Base-by-base conservation (phyloP, 2,888 invertebrate genomes). In the Brachylomia viminalis region DNA sequence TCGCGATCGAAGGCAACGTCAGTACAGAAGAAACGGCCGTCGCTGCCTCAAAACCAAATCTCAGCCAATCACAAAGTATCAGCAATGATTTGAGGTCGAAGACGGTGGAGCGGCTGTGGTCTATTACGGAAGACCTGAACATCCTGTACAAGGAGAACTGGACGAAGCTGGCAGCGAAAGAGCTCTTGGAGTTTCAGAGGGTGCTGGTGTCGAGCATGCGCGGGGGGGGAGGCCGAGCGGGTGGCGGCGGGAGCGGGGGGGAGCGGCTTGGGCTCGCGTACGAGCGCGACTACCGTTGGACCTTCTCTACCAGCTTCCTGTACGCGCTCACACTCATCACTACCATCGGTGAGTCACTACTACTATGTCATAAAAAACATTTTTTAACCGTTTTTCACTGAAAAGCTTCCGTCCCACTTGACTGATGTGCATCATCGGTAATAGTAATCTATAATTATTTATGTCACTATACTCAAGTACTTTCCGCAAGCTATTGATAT, bases 291-390 rank as follows among this genome's bases (percentile, higher is more conserved):
- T 98, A 98, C 92, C 97, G 98, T 88, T 99, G 99, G 99, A 98
- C 98, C 66, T 99, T 99, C 94, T 98, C 99, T 84, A 98, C 98
- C 86, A 98, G 99, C 87, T 98, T 99, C 92, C 97, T 99, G 69
- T 99, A 99, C 93, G 99, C 99, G 45, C 97, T 99, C 88, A 99
- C 99, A 30, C 97, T 99, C 86, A 99, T 99, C 92, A 99, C 99
- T 15, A 99, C 99, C 58, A 99, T 99, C 89, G 99, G 99, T 99
- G 94, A 98, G 98, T 66, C 27, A 17, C 1, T n/a, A 15, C 42
- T 23, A 47, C 30, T 49, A 27, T 13, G 45, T 27, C 45, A 30
- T 65, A 23, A 27, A 4, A 7, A 45, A 45, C 20, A 13, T 27
- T 27, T n/a, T 15, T 15, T n/a, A 42, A 11, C 42, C 11, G 20